Percentiles rank a stretch among this genome's conserved stretches.
phyloP scores from a whole-genome alignment of 1,140 invertebrate species.

The Ectropis grisescens region DNA sequence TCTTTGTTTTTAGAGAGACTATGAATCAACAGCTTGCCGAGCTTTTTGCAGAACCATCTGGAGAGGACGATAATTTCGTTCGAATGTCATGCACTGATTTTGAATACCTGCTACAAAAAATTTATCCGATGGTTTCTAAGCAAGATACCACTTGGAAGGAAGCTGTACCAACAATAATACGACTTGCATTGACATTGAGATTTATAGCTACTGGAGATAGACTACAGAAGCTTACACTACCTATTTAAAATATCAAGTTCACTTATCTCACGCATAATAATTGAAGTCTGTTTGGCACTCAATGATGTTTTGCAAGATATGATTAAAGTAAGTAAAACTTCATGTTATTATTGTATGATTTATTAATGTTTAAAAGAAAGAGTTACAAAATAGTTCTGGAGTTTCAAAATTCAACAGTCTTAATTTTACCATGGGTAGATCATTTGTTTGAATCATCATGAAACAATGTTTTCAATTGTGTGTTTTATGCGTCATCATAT shows the following conservation, averaged over 20 bases:
- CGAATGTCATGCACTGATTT: conserved; percentile 15
- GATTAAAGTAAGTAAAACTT: conserved; percentile 13
- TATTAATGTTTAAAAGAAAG: too few species aligned
- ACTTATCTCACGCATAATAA: conserved; percentile 11
- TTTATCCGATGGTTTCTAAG: conserved; percentile 9
- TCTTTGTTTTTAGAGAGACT: too few species aligned
- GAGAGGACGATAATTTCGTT: conserved; percentile 11
- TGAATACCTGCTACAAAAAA: conserved; percentile 9
- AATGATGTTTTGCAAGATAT: conserved; percentile 13
- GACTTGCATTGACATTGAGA: conserved; percentile 17
- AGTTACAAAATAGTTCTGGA: too few species aligned
- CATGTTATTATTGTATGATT: not conserved
- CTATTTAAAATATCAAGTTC: conserved; percentile 12
- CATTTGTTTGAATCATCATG: too few species aligned
- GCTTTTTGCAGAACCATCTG: conserved; percentile 9
- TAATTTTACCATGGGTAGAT: too few species aligned
- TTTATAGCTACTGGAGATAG: conserved; percentile 14
- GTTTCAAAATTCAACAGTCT: too few species aligned
- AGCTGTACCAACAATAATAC: conserved; percentile 11
- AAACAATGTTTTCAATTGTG: too few species aligned
- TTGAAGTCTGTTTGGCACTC: conserved; percentile 13
- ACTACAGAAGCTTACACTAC: conserved; percentile 8
- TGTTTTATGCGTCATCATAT: too few species aligned
- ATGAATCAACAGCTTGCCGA: too few species aligned
- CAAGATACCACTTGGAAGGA: conserved; percentile 7